Conservation (phyloP, 2,113 vertebrate genomes). For the Lates calcarifer region DNA sequence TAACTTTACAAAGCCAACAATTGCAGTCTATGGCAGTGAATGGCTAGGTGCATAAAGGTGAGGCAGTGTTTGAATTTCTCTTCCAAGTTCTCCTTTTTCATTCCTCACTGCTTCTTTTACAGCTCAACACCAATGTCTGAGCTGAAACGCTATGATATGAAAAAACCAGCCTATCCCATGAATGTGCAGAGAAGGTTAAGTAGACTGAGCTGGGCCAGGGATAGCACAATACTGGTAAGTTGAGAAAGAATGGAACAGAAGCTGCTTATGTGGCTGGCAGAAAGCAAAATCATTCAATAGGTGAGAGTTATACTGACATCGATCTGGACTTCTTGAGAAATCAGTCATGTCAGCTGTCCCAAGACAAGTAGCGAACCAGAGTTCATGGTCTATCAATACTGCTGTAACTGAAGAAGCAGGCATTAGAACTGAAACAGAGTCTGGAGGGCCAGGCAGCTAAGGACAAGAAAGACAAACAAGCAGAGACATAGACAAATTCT, state of each 20-base stretch:
- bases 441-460: not conserved
- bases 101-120: too few species aligned
- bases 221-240: not conserved
- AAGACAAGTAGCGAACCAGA: not conserved
- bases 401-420: not conserved
- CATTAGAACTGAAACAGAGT: not conserved
- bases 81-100: too few species aligned
- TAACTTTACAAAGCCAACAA: not conserved
- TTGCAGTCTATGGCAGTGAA: not conserved
- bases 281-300: not conserved
- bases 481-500: not conserved
- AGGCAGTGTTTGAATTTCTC: not conserved
- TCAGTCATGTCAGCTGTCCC: not conserved
- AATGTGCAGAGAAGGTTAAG: not conserved
- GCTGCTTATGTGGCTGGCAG: not conserved
- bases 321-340: not conserved
- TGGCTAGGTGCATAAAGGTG: not conserved
- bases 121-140: not conserved
- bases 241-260: not conserved
- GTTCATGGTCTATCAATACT: not conserved
- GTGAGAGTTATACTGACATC: not conserved
- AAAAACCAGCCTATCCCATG: not conserved
- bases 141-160: not conserved
- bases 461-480: not conserved
- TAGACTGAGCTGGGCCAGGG: not conserved